These are phyloP conservation scores for Nemotelus pantherinus DNA, from an alignment of 2,888 invertebrate species.

Conservation along the genomic window DNA sequence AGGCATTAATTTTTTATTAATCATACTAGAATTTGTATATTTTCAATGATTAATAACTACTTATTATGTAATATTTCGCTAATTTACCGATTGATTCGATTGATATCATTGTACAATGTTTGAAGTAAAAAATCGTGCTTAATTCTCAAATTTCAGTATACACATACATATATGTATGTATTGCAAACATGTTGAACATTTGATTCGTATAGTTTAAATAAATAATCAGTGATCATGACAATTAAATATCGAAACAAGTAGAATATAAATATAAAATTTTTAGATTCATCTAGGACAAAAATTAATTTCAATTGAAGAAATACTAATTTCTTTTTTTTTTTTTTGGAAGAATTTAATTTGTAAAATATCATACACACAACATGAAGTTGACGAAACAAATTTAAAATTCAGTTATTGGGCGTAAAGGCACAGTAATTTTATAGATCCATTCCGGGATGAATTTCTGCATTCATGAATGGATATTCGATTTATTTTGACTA, in stretches of 20 bases:
- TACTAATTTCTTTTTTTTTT: no score
- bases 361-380: not conserved
- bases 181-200: constrained; percentile 17
- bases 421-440: constrained; percentile 43
- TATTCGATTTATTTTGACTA: constrained; percentile 8
- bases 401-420: constrained; percentile 25
- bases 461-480: not conserved
- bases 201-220: not conserved
- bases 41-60: constrained; percentile 29
- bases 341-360: no score
- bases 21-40: constrained; percentile 24
- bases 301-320: no score
- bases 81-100: constrained; percentile 12
- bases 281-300: no score
- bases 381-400: not conserved
- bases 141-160: constrained; percentile 27
- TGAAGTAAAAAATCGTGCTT: constrained; percentile 5
- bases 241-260: no score
- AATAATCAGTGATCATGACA: no score
- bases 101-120: constrained; percentile 21
- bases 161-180: not conserved
- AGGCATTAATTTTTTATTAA: constrained; percentile 2
- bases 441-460: constrained; percentile 8
- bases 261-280: no score
- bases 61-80: constrained; percentile 28